These are phyloP conservation scores for Sciurus carolinensis DNA, from an alignment of 2,797 vertebrate genomes.

Conservation along the genomic window DNA sequence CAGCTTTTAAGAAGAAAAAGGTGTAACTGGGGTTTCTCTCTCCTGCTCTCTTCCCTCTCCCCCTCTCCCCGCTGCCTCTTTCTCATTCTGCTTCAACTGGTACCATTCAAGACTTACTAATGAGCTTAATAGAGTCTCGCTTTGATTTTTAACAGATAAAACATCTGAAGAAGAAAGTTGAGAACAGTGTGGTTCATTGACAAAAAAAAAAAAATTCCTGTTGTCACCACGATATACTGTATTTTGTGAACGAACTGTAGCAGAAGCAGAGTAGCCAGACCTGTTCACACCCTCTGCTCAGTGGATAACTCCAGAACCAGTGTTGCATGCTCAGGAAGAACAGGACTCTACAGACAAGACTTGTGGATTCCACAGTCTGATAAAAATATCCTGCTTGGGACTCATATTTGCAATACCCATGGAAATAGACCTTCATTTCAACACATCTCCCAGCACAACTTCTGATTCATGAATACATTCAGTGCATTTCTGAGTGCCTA, in stretches of 20 bases:
- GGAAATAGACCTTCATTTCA: neutral
- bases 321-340: neutral
- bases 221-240: neutral
- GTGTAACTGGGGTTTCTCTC: neutral
- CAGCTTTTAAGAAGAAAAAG: constrained; percentile 16
- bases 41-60: neutral
- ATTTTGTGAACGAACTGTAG: neutral
- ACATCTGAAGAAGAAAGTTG: neutral
- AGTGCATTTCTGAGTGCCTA: neutral
- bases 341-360: neutral
- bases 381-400: neutral
- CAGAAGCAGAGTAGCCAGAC: neutral
- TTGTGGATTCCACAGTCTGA: neutral
- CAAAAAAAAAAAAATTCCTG: neutral
- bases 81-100: neutral
- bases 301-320: neutral
- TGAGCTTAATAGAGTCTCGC: constrained; percentile 33
- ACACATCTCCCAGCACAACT: neutral
- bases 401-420: neutral
- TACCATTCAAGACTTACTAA: constrained; percentile 38
- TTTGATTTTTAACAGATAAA: constrained; percentile 13
- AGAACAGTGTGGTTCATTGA: neutral
- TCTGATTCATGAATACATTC: neutral
- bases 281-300: neutral
- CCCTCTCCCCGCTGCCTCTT: neutral